phyloP scores from a whole-genome alignment of 1,140 invertebrate species.

The Drosophila equinoxialis region DNA sequence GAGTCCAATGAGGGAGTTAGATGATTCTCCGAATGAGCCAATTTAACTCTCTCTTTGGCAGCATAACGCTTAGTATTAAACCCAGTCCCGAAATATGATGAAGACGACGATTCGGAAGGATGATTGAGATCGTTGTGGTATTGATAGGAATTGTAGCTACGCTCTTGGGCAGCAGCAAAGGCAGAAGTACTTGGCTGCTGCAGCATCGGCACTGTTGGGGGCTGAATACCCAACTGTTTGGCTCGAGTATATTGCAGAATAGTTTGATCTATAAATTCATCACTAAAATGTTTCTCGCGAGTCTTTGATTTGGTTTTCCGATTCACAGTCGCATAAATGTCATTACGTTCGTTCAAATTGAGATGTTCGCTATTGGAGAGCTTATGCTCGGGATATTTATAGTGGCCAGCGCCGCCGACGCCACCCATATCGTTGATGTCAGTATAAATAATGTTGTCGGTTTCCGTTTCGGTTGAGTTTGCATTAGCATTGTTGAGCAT shows the following conservation, averaged over 20 bases:
- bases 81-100: constrained; percentile 79
- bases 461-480: constrained; percentile 81
- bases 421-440: constrained; percentile 79
- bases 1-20: constrained; percentile 78
- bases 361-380: constrained; percentile 77
- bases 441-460: constrained; percentile 82
- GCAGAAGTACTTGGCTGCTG: constrained; percentile 69
- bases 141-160: constrained; percentile 71
- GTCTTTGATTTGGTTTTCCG: constrained; percentile 81
- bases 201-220: constrained; percentile 34
- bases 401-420: constrained; percentile 26
- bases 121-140: constrained; percentile 82
- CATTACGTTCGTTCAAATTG: constrained; percentile 78
- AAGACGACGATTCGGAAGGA: constrained; percentile 78
- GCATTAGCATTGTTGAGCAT: constrained; percentile 81
- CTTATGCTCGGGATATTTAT: constrained; percentile 80
- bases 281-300: constrained; percentile 79
- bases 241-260: constrained; percentile 76
- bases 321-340: constrained; percentile 82
- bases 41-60: constrained; percentile 55
- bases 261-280: constrained; percentile 81
- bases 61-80: constrained; percentile 71
- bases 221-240: constrained; percentile 69
- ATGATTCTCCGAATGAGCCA: constrained; percentile 77
- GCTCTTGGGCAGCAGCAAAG: constrained; percentile 68